Evolutionary conservation across 2,888 invertebrate species (phyloP).

Genomic region (Apantesis nais): DNA sequence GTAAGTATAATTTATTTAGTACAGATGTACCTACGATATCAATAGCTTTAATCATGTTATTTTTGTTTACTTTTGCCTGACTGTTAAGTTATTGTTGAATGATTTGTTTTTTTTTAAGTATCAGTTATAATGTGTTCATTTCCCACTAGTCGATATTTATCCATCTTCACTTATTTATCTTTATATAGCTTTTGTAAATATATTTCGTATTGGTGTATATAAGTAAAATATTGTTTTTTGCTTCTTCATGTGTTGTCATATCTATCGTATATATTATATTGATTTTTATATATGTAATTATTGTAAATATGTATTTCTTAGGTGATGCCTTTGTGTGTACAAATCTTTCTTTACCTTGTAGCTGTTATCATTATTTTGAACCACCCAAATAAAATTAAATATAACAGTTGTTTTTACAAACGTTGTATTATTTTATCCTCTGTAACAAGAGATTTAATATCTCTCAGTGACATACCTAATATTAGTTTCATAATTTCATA

Average conservation of each 20-base stretch:
- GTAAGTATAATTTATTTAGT: constrained; percentile 63
- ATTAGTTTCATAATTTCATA: background rate
- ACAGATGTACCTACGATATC: constrained; percentile 64
- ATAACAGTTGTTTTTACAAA: constrained; percentile 48
- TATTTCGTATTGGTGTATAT: constrained; percentile 73
- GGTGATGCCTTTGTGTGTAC: constrained; percentile 60
- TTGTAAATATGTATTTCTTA: constrained; percentile 42
- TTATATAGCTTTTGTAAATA: constrained; percentile 78
- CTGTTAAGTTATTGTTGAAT: constrained; percentile 30
- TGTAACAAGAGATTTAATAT: background rate
- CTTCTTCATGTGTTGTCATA: constrained; percentile 63
- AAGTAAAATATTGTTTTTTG: constrained; percentile 76
- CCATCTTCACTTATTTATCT: constrained; percentile 26
- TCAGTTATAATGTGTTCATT: constrained; percentile 60
- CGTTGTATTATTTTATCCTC: constrained; percentile 30
- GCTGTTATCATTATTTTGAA: constrained; percentile 62
- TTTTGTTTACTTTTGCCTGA: constrained; percentile 37
- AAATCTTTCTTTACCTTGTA: constrained; percentile 49
- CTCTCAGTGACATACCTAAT: background rate
- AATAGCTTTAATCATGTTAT: constrained; percentile 68
- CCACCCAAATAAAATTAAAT: constrained; percentile 61
- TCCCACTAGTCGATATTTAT: constrained; percentile 59
- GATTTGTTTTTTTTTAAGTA: constrained; percentile 48
- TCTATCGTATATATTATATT: constrained; percentile 33
- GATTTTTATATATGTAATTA: constrained; percentile 34